Evolutionary conservation across 2,888 invertebrate species (phyloP), one percentile per base, ranked within the genome.

Genomic region (Drosophila borborema): DNA sequence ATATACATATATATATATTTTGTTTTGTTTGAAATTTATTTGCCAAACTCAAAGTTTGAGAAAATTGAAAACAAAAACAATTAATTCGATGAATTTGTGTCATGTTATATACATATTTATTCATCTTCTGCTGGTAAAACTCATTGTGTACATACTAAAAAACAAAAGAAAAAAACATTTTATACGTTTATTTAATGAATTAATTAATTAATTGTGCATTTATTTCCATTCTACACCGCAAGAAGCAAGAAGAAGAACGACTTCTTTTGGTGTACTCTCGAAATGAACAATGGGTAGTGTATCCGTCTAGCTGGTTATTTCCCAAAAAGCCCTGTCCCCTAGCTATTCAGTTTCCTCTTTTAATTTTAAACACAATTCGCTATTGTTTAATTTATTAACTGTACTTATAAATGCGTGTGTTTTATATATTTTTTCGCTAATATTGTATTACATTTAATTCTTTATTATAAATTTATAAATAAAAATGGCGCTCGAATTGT

Each of bases 371-470:
- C 61, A 48, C 59, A 64, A 74, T 59, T 75, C 74, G 80, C 79
- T 86, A 82, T 77, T 80, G 74, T 86, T 87, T 90, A 84, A 88
- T 91, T 91, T 91, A 91, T 91, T 91, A 90, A 91, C 85, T 86
- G 91, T 91, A 91, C 91, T 91, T 91, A 91, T 84, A 80, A 83
- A 81, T 82, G 75, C 74, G 78, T 76, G 76, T 82, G 75, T 79
- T 85, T 67, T 69, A 75, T 12, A 34, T 51, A 40, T 74, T 58
- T 72, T 72, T 79, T 75, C 59, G 71, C 78, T 82, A 73, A 87
- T 86, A 81, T 73, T 81, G 71, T 79, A 83, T 74, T 77, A 80
- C 61, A 81, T 72, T 73, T 74, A 81, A 81, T 74, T 72, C 55
- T 73, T 84, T 89, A 86, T 70, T 69, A 73, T 82, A 85, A 69